These are phyloP conservation scores for Drosophila saltans DNA, from an alignment of 1,140 invertebrate genomes.

Conservation along the genomic window DNA sequence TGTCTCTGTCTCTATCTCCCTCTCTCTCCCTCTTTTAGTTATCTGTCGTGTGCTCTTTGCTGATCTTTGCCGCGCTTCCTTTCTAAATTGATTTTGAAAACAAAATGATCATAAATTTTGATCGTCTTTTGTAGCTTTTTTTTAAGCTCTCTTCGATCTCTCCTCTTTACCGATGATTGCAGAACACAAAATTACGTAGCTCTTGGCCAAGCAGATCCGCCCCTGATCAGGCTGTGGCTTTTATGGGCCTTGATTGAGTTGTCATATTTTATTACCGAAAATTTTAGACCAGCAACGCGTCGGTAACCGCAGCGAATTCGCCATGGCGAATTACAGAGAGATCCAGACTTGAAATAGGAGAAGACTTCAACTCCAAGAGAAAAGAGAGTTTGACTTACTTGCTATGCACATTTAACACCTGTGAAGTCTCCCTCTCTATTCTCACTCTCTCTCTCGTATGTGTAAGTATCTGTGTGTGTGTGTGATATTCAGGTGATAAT, in stretches of 20 bases:
- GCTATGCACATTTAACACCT: slow-evolving; percentile 61
- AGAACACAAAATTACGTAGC: slow-evolving; percentile 63
- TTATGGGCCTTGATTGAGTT: slow-evolving; percentile 83
- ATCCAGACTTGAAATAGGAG: slow-evolving; percentile 29
- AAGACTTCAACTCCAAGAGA: slow-evolving; percentile 25
- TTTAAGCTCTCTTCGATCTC: slow-evolving; percentile 41
- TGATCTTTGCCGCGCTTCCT: slow-evolving; percentile 80
- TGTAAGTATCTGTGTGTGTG: slow-evolving; percentile 60
- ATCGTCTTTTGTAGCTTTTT: slow-evolving; percentile 60
- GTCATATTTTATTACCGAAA: slow-evolving; percentile 83
- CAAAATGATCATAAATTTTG: slow-evolving; percentile 82
- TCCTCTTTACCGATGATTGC: slow-evolving; percentile 52
- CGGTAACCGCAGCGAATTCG: slow-evolving; percentile 57
- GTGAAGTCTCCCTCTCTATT: slow-evolving; percentile 21
- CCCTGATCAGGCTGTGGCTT: slow-evolving; percentile 56
- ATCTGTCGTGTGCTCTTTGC: slow-evolving; percentile 56
- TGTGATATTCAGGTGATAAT: slow-evolving; percentile 83
- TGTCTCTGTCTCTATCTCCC: not conserved
- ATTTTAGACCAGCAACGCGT: slow-evolving; percentile 76
- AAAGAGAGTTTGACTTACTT: not conserved
- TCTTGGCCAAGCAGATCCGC: slow-evolving; percentile 56
- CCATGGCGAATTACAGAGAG: slow-evolving; percentile 54
- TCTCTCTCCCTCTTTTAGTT: slow-evolving; percentile 24
- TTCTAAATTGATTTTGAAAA: slow-evolving; percentile 82
- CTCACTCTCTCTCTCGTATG: slow-evolving; percentile 23